Conservation (phyloP, 92 coral and sea anemone species). For the Chrysogorgia sp. region DNA sequence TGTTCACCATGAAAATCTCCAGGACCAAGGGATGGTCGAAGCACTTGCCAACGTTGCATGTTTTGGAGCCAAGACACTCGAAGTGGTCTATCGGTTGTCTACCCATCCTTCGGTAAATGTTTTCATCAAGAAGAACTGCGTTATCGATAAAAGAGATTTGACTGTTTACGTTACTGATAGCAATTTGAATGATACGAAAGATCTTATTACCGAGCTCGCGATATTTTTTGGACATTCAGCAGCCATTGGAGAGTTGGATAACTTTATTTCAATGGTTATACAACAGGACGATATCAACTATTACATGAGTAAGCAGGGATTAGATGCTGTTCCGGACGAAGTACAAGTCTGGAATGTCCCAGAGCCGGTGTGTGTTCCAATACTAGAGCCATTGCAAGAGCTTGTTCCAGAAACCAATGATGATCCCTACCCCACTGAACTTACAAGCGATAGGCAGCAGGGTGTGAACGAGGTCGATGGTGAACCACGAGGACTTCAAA, state of each 20-base stretch:
- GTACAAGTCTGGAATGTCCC: conserved; percentile 71
- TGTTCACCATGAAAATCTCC: conserved; percentile 51
- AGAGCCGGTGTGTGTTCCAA: conserved; percentile 45
- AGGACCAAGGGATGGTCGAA: conserved; percentile 45
- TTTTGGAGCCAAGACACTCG: conserved; percentile 67
- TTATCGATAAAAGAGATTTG: conserved; percentile 1
- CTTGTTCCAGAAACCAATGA: neutral
- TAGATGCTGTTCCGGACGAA: conserved; percentile 60
- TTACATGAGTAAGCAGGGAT: conserved; percentile 52
- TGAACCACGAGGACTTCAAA: conserved; percentile 66
- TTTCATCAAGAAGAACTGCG: neutral
- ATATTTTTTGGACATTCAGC: conserved; percentile 62
- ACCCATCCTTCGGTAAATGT: conserved; percentile 63
- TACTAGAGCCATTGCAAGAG: conserved; percentile 51
- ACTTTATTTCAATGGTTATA: conserved; percentile 54
- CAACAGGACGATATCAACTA: conserved; percentile 57
- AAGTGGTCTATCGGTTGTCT: conserved; percentile 67
- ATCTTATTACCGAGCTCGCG: conserved; percentile 69
- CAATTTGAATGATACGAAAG: conserved; percentile 52
- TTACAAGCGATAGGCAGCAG: conserved; percentile 1
- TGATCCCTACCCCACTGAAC: conserved; percentile 3
- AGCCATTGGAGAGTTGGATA: conserved; percentile 46
- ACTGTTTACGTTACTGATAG: conserved; percentile 66
- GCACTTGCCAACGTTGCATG: conserved; percentile 63
- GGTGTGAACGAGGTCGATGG: conserved; percentile 15